Evolutionary conservation across 2,888 invertebrate species (phyloP), one percentile per base, ranked within the genome.

Genomic region (Ecdyonurus torrentis): DNA sequence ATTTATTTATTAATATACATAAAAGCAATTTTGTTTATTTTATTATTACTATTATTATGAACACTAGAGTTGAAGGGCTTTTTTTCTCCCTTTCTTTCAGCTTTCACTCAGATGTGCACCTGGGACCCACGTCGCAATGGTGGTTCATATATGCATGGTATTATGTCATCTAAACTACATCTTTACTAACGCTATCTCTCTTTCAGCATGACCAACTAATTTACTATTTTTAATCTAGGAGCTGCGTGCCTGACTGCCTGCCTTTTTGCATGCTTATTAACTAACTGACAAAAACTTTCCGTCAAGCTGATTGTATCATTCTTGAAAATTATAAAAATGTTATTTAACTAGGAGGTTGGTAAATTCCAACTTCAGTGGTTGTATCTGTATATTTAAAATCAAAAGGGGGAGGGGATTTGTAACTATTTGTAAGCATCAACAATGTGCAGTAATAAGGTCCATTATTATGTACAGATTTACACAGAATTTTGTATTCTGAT

Each of bases 61-160:
- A 37, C 37, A 37, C 37, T 10, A 5, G 37, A 37, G 55, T 55
- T 55, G 55, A 55, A 55, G 55, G 55, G 55, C 55, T 61, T 63
- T 63, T n/a, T 65, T 63, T 66, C 67, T 67, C 67, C 66, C 62
- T 68, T 67, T 67, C 64, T 67, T 69, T 63, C 70, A 70, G 70
- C 70, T 63, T 70, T 70, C 67, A 68, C 68, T 66, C 70, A 70
- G 67, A 70, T 70, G 69, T 70, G 70, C 66, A 70, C 70, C 63
- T 69, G 67, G 69, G 70, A 69, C 64, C 68, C 68, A 52, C 66
- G 67, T 23, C 67, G 66, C 63, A 65, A 68, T 67, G 66, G 66
- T 66, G 67, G 66, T 65, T 65, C 65, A 62, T 64, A 63, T 65
- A 60, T 66, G 64, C 67, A 66, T 68, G 68, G 67, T 67, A 68